Percentiles rank a stretch among this genome's conserved stretches.
Conservation (phyloP, 2,888 invertebrate genomes). For the Caenorhabditis sp. region DNA sequence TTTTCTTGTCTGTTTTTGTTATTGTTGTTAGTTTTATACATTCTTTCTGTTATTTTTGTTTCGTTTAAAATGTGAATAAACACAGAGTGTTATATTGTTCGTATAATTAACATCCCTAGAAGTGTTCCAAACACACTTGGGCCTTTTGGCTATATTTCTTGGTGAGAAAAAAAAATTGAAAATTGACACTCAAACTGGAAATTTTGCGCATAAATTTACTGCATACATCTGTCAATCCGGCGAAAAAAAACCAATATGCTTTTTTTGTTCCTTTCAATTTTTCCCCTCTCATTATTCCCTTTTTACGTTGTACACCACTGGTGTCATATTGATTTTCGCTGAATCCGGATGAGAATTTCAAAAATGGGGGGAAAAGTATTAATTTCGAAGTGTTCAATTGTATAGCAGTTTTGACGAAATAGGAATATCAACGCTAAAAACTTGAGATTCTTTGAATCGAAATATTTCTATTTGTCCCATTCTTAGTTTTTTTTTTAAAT, state of each 20-base stretch:
- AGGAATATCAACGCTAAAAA: no score
- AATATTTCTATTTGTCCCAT: no score
- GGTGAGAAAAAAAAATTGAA: not conserved
- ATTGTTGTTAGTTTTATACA: not conserved
- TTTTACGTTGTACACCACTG: constrained; percentile 12
- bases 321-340: constrained; percentile 3
- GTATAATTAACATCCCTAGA: no score
- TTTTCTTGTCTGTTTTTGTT: not conserved
- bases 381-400: no score
- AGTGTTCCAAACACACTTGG: no score
- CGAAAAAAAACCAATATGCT: not conserved
- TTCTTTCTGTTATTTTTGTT: not conserved
- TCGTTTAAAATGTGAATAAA: no score
- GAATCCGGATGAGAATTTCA: not conserved
- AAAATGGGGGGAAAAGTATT: no score
- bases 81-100: no score
- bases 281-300: constrained; percentile 5
- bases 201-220: not conserved
- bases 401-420: no score
- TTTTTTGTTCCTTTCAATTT: constrained; percentile 1
- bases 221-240: not conserved
- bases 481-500: no score
- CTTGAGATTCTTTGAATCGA: no score
- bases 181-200: not conserved
- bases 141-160: not conserved